Evolutionary conservation across 2,888 invertebrate species (phyloP).

Genomic region (Xestoiulus laeticollis): DNA sequence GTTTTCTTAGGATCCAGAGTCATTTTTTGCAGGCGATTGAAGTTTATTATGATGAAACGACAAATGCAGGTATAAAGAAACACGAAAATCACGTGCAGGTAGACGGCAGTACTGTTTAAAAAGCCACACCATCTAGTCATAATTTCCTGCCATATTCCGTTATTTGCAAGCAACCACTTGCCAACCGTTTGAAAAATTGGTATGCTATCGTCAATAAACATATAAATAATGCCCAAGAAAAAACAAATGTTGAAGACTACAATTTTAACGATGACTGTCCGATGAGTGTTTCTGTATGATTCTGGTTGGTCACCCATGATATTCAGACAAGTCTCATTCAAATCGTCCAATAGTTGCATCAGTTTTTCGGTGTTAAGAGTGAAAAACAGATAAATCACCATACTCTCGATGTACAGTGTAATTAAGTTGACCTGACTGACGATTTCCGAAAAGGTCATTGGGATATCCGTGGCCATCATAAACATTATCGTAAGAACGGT

Average conservation of each 20-base stretch:
- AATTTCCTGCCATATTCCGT: neutral
- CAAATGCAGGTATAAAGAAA: neutral
- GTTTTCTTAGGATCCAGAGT: neutral
- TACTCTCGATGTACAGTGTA: neutral
- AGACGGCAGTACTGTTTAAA: neutral
- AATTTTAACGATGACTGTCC: neutral
- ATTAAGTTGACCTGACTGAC: neutral
- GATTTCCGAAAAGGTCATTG: neutral
- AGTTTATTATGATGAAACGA: neutral
- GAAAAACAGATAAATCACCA: neutral
- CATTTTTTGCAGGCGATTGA: neutral
- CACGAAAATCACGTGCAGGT: neutral
- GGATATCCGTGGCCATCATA: neutral
- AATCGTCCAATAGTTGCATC: neutral
- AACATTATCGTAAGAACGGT: neutral
- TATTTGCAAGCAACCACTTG: neutral
- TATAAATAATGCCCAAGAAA: neutral
- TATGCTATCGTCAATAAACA: neutral
- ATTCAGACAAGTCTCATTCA: neutral
- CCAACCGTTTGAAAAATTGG: neutral
- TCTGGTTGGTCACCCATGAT: neutral
- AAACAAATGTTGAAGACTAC: neutral
- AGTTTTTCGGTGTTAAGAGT: neutral
- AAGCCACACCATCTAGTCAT: neutral
- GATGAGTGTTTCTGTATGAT: neutral